Percentiles rank a stretch among this genome's conserved stretches.
Conservation (phyloP, 2,113 vertebrate genomes). For the Capra hircus region DNA sequence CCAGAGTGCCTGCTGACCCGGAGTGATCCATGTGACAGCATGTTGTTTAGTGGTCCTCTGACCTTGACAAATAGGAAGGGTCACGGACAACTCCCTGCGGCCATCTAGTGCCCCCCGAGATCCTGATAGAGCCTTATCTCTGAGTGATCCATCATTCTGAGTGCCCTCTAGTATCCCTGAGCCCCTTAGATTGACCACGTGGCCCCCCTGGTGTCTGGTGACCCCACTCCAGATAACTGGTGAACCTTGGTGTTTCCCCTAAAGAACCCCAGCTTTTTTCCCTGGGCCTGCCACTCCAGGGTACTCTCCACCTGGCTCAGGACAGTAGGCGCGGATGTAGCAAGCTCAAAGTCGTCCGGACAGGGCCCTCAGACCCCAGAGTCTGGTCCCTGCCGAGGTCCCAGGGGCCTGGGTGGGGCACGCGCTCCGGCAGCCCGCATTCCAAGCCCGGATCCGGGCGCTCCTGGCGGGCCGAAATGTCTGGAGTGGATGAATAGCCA, state of each 20-base stretch:
- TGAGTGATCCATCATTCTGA: not conserved
- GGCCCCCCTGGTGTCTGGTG: not conserved
- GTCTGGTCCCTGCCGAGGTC: not conserved
- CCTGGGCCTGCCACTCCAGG: not conserved
- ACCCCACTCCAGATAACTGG: not conserved
- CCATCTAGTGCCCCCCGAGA: not conserved
- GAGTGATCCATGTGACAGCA: not conserved
- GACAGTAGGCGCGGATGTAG: not conserved
- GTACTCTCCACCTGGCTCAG: not conserved
- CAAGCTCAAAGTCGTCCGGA: not conserved
- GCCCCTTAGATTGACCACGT: not conserved
- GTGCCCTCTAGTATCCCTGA: not conserved
- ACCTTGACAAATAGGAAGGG: not conserved
- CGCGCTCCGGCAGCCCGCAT: constrained; percentile 19
- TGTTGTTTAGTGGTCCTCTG: not conserved
- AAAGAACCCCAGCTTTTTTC: not conserved
- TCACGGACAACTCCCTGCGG: not conserved
- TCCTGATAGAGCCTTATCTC: not conserved
- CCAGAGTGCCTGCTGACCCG: not conserved
- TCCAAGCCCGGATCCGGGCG: constrained; percentile 26
- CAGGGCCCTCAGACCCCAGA: not conserved
- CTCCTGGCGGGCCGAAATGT: constrained; percentile 21
- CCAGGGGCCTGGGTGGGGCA: constrained; percentile 67
- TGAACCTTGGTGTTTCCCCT: not conserved
- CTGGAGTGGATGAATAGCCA: constrained; percentile 2